phyloP scores from a whole-genome alignment of 2,113 vertebrate species.

The Chloroceryle aenea region DNA sequence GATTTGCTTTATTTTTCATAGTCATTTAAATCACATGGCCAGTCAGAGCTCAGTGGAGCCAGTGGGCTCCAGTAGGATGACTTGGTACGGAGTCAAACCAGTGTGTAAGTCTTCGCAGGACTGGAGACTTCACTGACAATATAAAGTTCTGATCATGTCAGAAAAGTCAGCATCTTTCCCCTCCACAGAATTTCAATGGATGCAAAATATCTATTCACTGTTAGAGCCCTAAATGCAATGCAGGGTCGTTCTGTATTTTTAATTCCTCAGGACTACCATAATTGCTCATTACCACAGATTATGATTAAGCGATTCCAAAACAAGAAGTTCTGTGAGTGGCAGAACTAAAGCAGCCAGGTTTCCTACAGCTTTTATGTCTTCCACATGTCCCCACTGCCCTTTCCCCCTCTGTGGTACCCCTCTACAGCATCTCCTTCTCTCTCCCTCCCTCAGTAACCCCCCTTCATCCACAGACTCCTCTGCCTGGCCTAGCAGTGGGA shows the following conservation, averaged over 20 bases:
- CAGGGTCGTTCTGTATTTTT: neutral
- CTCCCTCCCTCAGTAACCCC: neutral
- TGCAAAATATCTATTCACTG: neutral
- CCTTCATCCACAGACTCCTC: too few relatives aligned
- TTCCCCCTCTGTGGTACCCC: neutral
- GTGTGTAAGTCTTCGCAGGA: too few relatives aligned
- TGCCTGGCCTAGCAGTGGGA: neutral
- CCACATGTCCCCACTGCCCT: neutral
- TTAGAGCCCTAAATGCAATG: neutral
- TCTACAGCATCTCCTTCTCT: neutral
- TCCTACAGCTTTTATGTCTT: neutral
- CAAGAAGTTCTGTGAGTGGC: neutral
- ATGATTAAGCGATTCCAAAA: neutral
- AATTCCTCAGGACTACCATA: neutral
- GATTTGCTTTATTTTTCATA: neutral
- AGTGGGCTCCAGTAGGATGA: fast-evolving
- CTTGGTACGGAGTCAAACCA: neutral
- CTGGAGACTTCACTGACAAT: neutral
- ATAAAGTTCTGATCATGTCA: neutral
- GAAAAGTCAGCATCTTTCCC: neutral
- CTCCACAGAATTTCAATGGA: neutral
- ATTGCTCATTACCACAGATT: neutral
- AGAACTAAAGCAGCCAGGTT: neutral
- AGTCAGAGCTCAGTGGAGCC: neutral
- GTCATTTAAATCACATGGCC: neutral